Percentiles rank a stretch among this genome's conserved stretches.
These are phyloP conservation scores for Dicyrtomina minuta DNA, from an alignment of 2,888 invertebrate genomes.

Conservation along the genomic window DNA sequence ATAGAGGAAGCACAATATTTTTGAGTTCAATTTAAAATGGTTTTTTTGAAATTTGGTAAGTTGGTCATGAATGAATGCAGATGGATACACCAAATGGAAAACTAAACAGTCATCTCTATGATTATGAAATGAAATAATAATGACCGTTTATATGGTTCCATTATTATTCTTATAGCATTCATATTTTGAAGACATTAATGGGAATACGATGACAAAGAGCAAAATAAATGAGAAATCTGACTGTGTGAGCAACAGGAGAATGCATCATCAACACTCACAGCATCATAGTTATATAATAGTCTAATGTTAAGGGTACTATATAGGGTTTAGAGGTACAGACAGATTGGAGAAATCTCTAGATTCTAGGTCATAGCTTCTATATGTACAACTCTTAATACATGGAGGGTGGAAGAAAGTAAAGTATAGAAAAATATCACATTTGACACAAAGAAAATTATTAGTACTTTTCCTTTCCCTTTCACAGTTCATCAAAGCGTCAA, in stretches of 20 bases:
- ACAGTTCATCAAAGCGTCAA: no score
- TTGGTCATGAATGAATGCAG: no score
- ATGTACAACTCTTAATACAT: neutral
- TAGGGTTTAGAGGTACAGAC: no score
- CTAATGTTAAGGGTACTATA: no score
- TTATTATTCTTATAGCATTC: neutral
- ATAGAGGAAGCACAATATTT: slow-evolving; percentile 19
- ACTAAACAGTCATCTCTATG: no score
- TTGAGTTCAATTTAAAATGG: slow-evolving; percentile 6
- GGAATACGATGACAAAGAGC: slow-evolving; percentile 33
- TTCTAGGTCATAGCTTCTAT: neutral
- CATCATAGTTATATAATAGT: no score
- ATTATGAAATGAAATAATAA: no score
- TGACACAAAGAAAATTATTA: neutral
- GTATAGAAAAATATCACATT: neutral
- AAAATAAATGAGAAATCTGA: neutral
- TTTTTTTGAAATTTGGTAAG: neutral
- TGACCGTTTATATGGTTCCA: no score
- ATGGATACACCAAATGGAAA: no score
- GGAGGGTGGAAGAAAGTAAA: neutral
- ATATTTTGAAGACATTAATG: slow-evolving; percentile 30
- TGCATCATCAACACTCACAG: no score
- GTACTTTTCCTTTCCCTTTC: no score
- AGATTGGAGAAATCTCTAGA: no score
- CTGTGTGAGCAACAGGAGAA: neutral